Base-by-base conservation (phyloP, 2,888 invertebrate species). In the Eubasilissa splendida region DNA sequence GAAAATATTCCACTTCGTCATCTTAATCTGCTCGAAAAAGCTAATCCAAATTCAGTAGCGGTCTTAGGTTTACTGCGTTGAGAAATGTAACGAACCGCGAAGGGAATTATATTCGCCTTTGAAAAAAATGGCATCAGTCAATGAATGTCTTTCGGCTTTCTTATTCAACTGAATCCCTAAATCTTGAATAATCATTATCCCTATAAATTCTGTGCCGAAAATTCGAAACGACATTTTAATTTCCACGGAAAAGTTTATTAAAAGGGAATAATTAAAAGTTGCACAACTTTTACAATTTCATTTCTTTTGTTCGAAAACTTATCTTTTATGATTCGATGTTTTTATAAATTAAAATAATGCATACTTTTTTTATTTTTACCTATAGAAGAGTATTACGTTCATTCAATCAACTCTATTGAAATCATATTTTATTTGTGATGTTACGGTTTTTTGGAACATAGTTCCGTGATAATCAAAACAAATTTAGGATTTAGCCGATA, bases 181-280 rank as follows among this genome's bases (percentile, higher is more conserved):
- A 73, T 56, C 56, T 50, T 56, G 71, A 73, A 73, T 73, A 73
- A 73, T 56, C 10, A 22, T 58, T 54, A 58, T 73, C 56, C 54
- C 22, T 50, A 50, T 50, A 68, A 68, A 68, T 68, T 50, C 50
- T n/a, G 50, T 31, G 33, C 42, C 14, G 12, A 73, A 54, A 73
- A 56, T 56, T 56, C 31, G 58, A 56, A 56, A 73, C 10, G 56
- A 73, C 71, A 33, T 56, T 73, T 71, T 71, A 53, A 71, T 71
- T 71, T 12, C 54, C 7, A 56, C n/a, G 5, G 33, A 7, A 22
- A 73, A 73, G 56, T 58, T 73, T 73, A 33, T 56, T 73, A 73
- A 73, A 73, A 56, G 31, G 50, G 71, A 73, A 58, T 73, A 56
- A 73, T 56, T 73, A 56, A 73, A 73, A 73, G 52, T 70, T 70